phyloP scores from a whole-genome alignment of 2,113 vertebrate species.

The Syngnathoides biaculeatus region DNA sequence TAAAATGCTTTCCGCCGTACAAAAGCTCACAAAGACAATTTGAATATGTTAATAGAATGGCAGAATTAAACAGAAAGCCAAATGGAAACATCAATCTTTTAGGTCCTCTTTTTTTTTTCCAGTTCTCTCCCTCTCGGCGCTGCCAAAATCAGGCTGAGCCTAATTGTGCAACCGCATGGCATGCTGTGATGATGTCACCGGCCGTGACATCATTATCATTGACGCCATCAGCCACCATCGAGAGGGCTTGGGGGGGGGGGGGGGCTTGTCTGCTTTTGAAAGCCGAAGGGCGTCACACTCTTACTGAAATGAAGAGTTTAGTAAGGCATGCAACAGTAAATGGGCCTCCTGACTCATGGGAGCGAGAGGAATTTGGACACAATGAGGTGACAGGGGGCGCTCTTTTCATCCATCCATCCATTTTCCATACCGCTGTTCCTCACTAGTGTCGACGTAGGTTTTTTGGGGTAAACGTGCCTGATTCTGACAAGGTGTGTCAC shows the following conservation, averaged over 20 bases:
- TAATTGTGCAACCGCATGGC: slow-evolving; percentile 60
- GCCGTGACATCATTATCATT: slow-evolving; percentile 64
- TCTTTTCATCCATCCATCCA: too few species aligned
- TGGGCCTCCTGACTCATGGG: slow-evolving; percentile 46
- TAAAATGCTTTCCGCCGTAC: slow-evolving; percentile 64
- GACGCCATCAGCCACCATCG: slow-evolving; percentile 48
- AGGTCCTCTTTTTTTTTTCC: slow-evolving; percentile 24
- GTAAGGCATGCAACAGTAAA: slow-evolving; percentile 71
- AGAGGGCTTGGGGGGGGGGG: slow-evolving; percentile 32
- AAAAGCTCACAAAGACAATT: slow-evolving; percentile 58
- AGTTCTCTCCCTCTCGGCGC: slow-evolving; percentile 23
- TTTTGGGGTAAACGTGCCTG: slow-evolving; percentile 46
- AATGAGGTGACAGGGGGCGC: slow-evolving; percentile 41
- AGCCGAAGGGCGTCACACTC: slow-evolving; percentile 49
- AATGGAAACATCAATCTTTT: slow-evolving; percentile 63
- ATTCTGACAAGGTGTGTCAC: slow-evolving; percentile 22
- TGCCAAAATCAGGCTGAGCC: slow-evolving; percentile 60
- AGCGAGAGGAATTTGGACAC: slow-evolving; percentile 46
- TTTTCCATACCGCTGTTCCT: too few species aligned
- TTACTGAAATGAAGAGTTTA: slow-evolving; percentile 31
- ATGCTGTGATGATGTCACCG: slow-evolving; percentile 65
- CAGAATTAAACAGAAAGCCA: slow-evolving; percentile 60
- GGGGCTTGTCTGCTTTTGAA: slow-evolving; percentile 59
- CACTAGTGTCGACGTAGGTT: too few species aligned
- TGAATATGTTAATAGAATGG: slow-evolving; percentile 64